Conservation (phyloP, 2,113 vertebrate species). For the Haemorhous mexicanus region DNA sequence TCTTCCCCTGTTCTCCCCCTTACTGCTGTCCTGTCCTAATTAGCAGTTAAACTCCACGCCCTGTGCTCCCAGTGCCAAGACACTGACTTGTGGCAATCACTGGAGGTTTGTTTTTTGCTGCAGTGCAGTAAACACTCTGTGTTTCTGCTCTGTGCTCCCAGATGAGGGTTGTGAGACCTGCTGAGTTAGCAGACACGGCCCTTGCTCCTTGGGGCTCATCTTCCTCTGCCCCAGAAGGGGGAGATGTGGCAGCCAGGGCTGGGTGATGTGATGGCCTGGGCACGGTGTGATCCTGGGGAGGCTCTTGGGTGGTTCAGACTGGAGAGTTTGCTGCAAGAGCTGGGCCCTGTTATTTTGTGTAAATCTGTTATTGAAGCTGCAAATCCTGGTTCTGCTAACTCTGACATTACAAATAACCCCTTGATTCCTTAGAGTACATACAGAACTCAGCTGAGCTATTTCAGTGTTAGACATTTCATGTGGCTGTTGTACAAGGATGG, state of each 20-base stretch:
- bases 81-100: neutral
- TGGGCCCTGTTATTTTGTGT: neutral
- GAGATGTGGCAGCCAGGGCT: neutral
- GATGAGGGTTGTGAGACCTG: neutral
- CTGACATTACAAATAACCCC: neutral
- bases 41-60: neutral
- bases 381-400: neutral
- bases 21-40: neutral
- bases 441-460: neutral
- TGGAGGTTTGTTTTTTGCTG: neutral
- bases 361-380: neutral
- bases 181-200: neutral
- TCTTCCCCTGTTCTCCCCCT: neutral
- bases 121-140: neutral
- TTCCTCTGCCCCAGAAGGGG: rapidly evolving
- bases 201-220: neutral
- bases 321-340: neutral
- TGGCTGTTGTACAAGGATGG: neutral
- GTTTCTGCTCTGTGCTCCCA: neutral
- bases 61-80: neutral
- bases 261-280: neutral
- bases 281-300: too few species aligned
- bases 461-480: neutral
- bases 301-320: neutral
- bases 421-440: neutral